Conservation (phyloP, 1,140 invertebrate genomes). For the Cherax quadricarinatus region DNA sequence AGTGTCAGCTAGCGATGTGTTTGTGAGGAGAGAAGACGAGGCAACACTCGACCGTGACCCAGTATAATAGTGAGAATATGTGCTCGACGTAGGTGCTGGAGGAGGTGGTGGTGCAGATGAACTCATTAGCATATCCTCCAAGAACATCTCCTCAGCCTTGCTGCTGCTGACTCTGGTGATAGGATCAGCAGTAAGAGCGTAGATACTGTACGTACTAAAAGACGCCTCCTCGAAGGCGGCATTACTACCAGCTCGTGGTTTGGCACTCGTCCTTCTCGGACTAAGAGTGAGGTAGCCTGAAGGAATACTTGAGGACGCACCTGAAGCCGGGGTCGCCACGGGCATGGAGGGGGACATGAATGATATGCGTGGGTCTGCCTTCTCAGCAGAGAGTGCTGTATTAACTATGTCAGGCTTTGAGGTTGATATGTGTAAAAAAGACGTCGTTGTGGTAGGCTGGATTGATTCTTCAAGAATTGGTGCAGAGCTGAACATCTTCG, state of each 20-base stretch:
- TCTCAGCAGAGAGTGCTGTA: slow-evolving; percentile 56
- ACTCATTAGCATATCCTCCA: slow-evolving; percentile 62
- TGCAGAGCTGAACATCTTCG: slow-evolving; percentile 49
- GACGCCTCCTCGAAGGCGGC: slow-evolving; percentile 52
- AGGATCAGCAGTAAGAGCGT: slow-evolving; percentile 63
- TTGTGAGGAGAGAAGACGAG: slow-evolving; percentile 59
- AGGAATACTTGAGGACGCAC: slow-evolving; percentile 29
- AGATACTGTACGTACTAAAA: slow-evolving; percentile 67
- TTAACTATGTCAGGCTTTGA: slow-evolving; percentile 61
- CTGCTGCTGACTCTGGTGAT: slow-evolving; percentile 27
- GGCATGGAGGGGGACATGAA: slow-evolving; percentile 49
- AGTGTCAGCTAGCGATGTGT: slow-evolving; percentile 57
- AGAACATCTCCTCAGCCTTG: slow-evolving; percentile 50
- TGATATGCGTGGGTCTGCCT: slow-evolving; percentile 48
- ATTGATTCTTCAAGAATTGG: slow-evolving; percentile 52
- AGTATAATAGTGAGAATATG: slow-evolving; percentile 71
- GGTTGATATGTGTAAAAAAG: slow-evolving; percentile 69
- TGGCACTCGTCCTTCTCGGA: slow-evolving; percentile 49
- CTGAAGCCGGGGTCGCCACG: background rate
- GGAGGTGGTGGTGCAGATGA: slow-evolving; percentile 71
- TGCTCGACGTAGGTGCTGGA: slow-evolving; percentile 69
- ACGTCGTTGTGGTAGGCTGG: slow-evolving; percentile 58
- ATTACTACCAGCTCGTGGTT: slow-evolving; percentile 32
- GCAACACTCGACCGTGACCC: slow-evolving; percentile 59
- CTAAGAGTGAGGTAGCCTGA: slow-evolving; percentile 60